These are phyloP conservation scores for Enteromius argenteus DNA, from an alignment of 2,797 vertebrate species.

Conservation along the genomic window DNA sequence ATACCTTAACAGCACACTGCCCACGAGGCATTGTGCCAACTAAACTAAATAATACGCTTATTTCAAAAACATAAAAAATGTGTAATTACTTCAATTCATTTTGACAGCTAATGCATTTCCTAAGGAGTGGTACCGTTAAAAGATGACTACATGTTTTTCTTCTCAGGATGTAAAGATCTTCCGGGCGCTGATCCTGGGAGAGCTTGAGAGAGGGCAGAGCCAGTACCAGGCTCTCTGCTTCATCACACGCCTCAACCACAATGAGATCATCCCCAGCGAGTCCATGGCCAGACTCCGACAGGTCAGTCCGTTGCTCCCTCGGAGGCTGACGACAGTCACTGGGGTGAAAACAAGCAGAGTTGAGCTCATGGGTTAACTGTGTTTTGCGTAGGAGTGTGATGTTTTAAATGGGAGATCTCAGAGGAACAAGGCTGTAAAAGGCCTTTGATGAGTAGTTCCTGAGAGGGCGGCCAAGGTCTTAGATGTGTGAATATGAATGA, in stretches of 20 bases:
- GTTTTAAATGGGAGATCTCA: conserved; percentile 26
- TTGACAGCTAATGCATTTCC: neutral
- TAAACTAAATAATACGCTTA: neutral
- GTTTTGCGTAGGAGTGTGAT: neutral
- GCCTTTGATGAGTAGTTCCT: conserved; percentile 34
- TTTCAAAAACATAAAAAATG: neutral
- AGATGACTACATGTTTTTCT: conserved; percentile 45
- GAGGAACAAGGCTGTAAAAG: conserved; percentile 34
- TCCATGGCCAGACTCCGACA: conserved; percentile 97
- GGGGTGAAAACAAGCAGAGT: neutral
- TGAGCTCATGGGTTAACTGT: neutral
- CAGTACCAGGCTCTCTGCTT: conserved; percentile 98
- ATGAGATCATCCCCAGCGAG: conserved; percentile 98
- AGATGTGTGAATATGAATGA: conserved; percentile 18
- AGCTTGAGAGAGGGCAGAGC: conserved; percentile 94
- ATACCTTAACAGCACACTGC: neutral
- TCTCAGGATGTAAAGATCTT: conserved; percentile 95
- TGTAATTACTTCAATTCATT: neutral
- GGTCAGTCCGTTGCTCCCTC: conserved; percentile 73
- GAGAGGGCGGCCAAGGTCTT: neutral
- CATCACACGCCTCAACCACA: conserved; percentile 88
- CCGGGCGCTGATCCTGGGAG: conserved; percentile 93
- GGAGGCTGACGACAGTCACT: neutral
- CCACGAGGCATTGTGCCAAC: neutral
- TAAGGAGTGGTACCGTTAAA: neutral